Base-by-base conservation (phyloP, 2,888 invertebrate species). In the Cantharis rufa region DNA sequence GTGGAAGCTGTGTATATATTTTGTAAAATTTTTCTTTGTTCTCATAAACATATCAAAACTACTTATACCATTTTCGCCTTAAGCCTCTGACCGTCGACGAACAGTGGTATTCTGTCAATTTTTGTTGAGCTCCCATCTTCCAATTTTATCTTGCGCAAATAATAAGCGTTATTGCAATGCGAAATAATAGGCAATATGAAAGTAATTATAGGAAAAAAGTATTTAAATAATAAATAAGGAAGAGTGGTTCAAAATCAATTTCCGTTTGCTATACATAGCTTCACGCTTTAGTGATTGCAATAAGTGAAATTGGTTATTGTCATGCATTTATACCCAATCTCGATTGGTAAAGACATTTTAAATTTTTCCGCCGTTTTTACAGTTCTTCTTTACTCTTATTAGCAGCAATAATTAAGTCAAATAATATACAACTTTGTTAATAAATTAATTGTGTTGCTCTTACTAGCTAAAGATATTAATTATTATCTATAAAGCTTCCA, bases 231-330 rank as follows among this genome's bases (percentile, higher is more conserved):
- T 48, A 48, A 48, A 48, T n/a, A 48, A 48, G n/a, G 48, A 48
- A 48, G 48, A 48, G n/a, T 48, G n/a, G 48, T 48, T 48, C n/a
- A 48, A 48, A 48, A 48, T 13, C 48, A 48, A 48, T 48, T 48
- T 71, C 24, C 11, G 62, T 3, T 62, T 63, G 75, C n/a, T 21
- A 75, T 28, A 28, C 28, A 32, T 76, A 78, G 80, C 81, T 81
- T 83, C 82, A 83, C 83, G 83, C 80, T 83, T 80, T 81, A 78
- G 79, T 79, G 79, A 72, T 72, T 74, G 78, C 76, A 62, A 74
- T 78, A 74, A 80, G 80, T 69, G 80, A 79, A 82, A 82, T 82
- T 80, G 81, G 79, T 80, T 82, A 82, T 82, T 74, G 80, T 78
- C 79, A 82, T 83, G 48, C 48, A 48, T 48, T 24, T 48, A 48